Conservation (phyloP, 64 coral and sea anemone genomes). For the Dendrophyllia cribrosa region DNA sequence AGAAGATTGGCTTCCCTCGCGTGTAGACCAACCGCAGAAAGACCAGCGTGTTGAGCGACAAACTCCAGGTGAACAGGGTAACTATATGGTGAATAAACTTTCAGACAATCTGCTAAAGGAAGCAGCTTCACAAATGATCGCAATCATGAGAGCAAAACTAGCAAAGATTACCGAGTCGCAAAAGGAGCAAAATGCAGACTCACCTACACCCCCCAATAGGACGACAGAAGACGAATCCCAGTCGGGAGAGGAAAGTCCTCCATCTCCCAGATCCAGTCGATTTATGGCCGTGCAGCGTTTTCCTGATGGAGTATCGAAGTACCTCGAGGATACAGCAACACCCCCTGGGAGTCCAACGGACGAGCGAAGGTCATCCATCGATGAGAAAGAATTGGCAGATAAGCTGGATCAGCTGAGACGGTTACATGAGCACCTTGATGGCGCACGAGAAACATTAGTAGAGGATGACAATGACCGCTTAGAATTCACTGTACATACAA, state of each 20-base stretch:
- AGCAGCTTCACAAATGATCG: slow-evolving; percentile 88
- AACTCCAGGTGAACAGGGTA: background rate
- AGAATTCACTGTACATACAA: slow-evolving; percentile 70
- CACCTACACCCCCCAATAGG: background rate
- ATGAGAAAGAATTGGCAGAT: slow-evolving; percentile 78
- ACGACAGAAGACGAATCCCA: slow-evolving; percentile 34
- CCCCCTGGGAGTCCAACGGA: slow-evolving; percentile 84
- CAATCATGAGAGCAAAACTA: slow-evolving; percentile 59
- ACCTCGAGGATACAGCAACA: slow-evolving; percentile 47
- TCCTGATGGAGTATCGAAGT: slow-evolving; percentile 67
- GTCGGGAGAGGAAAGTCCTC: slow-evolving; percentile 66
- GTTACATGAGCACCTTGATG: slow-evolving; percentile 69
- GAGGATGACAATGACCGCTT: slow-evolving; percentile 47
- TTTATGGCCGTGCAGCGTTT: slow-evolving; percentile 83
- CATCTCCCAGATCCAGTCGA: slow-evolving; percentile 53
- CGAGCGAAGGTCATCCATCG: slow-evolving; percentile 43
- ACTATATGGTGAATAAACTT: slow-evolving; percentile 57
- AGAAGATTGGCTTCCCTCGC: slow-evolving; percentile 17
- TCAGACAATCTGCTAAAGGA: slow-evolving; percentile 83
- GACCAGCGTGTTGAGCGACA: background rate
- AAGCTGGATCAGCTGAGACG: slow-evolving; percentile 71
- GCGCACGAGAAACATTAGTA: slow-evolving; percentile 44
- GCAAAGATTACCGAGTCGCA: slow-evolving; percentile 12
- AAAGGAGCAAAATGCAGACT: background rate
- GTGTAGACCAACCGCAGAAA: slow-evolving; percentile 4